phyloP scores from a whole-genome alignment of 2,113 vertebrate species.

The Colaptes auratus region DNA sequence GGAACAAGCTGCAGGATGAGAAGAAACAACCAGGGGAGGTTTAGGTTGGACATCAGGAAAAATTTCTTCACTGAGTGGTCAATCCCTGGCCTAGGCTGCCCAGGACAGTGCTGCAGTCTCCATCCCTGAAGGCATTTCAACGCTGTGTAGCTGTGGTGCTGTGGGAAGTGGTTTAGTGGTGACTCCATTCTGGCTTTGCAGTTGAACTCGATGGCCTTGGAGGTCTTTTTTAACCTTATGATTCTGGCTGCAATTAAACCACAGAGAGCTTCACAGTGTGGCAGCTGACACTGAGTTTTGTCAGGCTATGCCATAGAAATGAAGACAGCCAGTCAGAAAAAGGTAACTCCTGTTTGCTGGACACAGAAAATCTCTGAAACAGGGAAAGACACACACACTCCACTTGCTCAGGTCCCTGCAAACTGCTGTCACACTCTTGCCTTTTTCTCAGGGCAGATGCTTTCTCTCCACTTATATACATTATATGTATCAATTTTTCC shows the following conservation, averaged over 20 bases:
- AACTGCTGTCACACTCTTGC: not conserved
- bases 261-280: not conserved
- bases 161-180: too few relatives aligned
- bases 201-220: too few relatives aligned
- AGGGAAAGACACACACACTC: not conserved
- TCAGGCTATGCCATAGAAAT: not conserved
- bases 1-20: too few relatives aligned
- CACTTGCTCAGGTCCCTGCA: not conserved
- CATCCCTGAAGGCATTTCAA: too few relatives aligned
- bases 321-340: not conserved
- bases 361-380: not conserved
- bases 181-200: too few relatives aligned
- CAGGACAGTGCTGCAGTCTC: too few relatives aligned
- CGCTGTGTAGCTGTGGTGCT: too few relatives aligned
- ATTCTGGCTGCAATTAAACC: not conserved
- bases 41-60: too few relatives aligned
- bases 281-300: accelerated
- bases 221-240: too few relatives aligned
- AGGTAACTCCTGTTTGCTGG: not conserved
- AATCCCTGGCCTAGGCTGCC: too few relatives aligned
- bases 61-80: too few relatives aligned
- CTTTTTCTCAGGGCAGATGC: not conserved
- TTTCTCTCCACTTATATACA: not conserved
- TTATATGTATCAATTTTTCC: not conserved
- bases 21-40: too few relatives aligned